Percentiles rank a stretch among this genome's conserved stretches.
Evolutionary conservation across 1,140 invertebrate species (phyloP).

Genomic region (Dryas iulia): DNA sequence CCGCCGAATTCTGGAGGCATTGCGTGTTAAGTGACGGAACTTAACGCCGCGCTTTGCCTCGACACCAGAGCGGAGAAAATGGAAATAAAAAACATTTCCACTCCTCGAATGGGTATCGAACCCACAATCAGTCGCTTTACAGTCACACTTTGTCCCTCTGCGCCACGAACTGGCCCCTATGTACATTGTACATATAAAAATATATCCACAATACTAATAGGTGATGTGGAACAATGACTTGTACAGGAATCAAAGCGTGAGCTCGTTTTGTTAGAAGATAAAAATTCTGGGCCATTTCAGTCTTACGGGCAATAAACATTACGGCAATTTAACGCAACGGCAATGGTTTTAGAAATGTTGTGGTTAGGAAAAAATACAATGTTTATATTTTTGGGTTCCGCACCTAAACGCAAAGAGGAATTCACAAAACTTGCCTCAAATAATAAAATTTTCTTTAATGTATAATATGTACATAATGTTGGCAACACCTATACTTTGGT

Average conservation of each 20-base stretch:
- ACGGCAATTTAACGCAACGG: conserved; percentile 3
- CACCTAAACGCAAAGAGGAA: background rate
- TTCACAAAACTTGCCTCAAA: background rate
- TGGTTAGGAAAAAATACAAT: background rate
- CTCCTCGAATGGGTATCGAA: no score
- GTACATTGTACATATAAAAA: background rate
- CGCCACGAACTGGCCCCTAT: no score
- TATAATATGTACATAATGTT: no score
- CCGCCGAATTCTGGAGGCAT: no score
- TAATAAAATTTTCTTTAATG: no score
- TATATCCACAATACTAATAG: background rate
- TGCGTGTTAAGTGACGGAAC: no score
- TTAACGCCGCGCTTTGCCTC: no score
- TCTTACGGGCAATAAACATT: conserved; percentile 4
- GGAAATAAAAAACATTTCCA: no score
- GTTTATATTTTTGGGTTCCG: background rate
- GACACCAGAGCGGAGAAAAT: no score
- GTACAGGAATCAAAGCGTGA: background rate
- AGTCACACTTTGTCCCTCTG: background rate
- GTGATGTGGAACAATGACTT: background rate
- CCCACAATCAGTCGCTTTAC: no score
- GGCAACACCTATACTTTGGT: no score
- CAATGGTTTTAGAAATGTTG: conserved; percentile 1
- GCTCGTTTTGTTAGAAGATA: conserved; percentile 1
- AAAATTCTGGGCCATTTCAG: background rate